Conservation (phyloP, 2,797 vertebrate genomes). For the Halcyon chelicuti region DNA sequence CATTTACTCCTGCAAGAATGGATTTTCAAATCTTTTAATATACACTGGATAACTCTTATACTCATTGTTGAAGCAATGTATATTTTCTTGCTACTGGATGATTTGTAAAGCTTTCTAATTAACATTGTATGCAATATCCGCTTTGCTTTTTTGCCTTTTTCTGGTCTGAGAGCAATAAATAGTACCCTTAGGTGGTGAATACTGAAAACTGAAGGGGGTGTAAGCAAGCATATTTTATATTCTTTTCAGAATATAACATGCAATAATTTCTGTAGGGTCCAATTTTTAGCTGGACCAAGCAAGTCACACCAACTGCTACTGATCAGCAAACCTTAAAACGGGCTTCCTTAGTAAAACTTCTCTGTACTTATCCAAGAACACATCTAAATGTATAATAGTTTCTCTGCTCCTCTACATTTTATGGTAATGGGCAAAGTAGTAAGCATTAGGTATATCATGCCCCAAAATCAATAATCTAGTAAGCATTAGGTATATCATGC, state of each 20-base stretch:
- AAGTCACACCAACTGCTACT: neutral
- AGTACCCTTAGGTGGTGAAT: neutral
- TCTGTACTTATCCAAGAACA: neutral
- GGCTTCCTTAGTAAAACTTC: neutral
- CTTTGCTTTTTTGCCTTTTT: neutral
- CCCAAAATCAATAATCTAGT: neutral
- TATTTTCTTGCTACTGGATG: neutral
- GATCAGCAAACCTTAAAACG: neutral
- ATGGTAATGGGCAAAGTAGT: neutral
- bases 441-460: neutral
- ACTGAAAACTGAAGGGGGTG: neutral
- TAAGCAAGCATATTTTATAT: neutral
- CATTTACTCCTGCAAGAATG: neutral
- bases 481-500: neutral
- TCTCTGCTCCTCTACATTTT: neutral
- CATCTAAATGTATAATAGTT: neutral
- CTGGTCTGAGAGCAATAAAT: no score
- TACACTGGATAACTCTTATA: neutral
- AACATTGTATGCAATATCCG: neutral
- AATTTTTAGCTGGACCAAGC: neutral
- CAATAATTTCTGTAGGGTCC: neutral
- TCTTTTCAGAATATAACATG: neutral
- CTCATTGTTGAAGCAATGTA: neutral
- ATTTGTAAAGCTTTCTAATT: neutral
- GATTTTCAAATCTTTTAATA: neutral